These are phyloP conservation scores for Aselliscus stoliczkanus DNA, from an alignment of 2,797 vertebrate genomes.

Conservation along the genomic window DNA sequence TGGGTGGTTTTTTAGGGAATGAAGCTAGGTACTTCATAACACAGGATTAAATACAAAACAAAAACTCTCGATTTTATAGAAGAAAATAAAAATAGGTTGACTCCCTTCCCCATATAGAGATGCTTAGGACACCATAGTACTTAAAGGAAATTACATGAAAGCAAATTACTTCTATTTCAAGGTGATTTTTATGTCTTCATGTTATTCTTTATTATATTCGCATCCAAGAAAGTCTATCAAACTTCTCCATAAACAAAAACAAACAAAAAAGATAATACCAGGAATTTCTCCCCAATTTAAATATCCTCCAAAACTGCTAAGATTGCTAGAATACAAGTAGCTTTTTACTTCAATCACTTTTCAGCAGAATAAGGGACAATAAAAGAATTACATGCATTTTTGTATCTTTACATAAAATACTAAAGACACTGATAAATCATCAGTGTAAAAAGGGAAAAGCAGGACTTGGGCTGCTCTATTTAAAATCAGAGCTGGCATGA, in stretches of 20 bases:
- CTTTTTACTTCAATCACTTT: neutral
- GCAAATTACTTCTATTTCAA: neutral
- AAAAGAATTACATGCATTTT: neutral
- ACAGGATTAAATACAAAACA: neutral
- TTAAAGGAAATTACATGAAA: constrained; percentile 9
- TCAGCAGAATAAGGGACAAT: neutral
- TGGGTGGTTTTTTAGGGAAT: neutral
- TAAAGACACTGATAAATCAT: neutral
- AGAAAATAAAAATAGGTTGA: neutral
- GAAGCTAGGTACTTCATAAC: neutral
- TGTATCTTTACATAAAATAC: neutral
- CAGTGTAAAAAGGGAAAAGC: neutral
- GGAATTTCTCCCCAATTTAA: neutral
- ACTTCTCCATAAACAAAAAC: neutral
- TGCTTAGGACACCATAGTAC: neutral
- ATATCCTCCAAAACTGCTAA: neutral
- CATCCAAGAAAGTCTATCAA: neutral
- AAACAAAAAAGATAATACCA: neutral
- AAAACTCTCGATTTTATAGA: neutral
- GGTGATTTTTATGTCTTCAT: neutral
- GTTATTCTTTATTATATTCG: neutral
- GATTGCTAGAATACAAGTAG: neutral
- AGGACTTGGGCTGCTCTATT: neutral
- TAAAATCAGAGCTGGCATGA: neutral
- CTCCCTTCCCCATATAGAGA: neutral